A percentile compares a stretch with the other conserved stretches of the same genome.
Evolutionary conservation across 2,797 vertebrate species (phyloP).

Genomic region (Rhodeus uyekii): DNA sequence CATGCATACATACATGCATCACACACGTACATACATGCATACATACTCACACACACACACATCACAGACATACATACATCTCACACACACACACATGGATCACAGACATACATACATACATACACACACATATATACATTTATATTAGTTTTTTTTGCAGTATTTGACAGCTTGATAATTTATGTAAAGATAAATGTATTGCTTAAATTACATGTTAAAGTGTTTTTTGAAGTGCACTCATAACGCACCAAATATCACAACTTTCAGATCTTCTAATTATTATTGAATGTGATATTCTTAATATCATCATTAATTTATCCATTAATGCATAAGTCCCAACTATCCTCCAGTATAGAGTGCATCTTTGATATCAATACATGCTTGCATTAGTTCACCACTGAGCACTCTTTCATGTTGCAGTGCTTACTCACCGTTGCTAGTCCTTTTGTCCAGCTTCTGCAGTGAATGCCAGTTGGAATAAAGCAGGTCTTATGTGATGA

Average conservation of each 20-base stretch:
- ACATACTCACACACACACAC: not conserved
- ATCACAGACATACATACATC: no score
- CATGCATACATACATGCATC: no score
- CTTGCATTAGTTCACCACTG: not conserved
- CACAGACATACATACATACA: not conserved
- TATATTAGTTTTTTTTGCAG: not conserved
- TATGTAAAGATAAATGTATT: not conserved
- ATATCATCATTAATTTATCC: not conserved
- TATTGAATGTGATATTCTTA: no score
- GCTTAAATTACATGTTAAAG: no score
- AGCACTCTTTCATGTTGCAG: not conserved
- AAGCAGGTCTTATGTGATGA: slow-evolving; percentile 53
- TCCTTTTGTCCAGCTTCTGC: slow-evolving; percentile 10
- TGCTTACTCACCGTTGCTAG: not conserved
- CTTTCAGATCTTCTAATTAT: not conserved
- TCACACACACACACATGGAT: no score
- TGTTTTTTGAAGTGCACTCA: not conserved
- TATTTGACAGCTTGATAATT: not conserved
- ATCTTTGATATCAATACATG: not conserved
- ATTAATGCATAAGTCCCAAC: not conserved
- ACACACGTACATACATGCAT: no score
- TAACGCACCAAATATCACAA: not conserved
- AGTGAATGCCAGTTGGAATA: slow-evolving; percentile 26
- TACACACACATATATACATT: not conserved
- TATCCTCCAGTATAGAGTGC: not conserved